Conservation (phyloP, 2,888 invertebrate genomes). For the Lacanobia oleracea region DNA sequence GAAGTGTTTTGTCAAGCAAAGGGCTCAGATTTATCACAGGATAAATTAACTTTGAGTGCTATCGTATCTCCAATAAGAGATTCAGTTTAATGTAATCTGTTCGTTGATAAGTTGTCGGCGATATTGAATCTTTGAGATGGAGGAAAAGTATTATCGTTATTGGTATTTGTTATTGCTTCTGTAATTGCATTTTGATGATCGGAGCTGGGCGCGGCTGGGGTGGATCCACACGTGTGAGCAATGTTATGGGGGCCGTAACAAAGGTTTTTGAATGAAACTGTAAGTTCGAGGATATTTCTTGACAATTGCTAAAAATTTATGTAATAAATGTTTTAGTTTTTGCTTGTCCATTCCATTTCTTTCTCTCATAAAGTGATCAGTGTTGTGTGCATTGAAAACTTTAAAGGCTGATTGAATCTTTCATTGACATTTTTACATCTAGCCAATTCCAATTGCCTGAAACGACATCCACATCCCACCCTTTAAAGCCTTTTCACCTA, state of each 20-base stretch:
- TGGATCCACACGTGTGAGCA: constrained; percentile 22
- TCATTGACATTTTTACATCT: background rate
- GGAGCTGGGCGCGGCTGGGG: background rate
- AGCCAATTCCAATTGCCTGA: too few relatives aligned
- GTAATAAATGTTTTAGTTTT: background rate
- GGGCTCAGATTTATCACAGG: constrained; percentile 44
- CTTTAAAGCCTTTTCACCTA: background rate
- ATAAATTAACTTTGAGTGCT: constrained; percentile 47
- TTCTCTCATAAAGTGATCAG: too few relatives aligned
- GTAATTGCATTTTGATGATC: constrained; percentile 54
- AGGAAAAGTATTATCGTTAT: constrained; percentile 47
- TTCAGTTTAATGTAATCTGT: constrained; percentile 45
- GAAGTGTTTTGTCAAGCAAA: constrained; percentile 52
- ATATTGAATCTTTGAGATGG: constrained; percentile 49
- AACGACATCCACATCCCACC: too few relatives aligned
- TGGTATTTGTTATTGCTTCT: constrained; percentile 48
- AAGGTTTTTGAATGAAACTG: background rate
- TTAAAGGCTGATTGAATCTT: background rate
- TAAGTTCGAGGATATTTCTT: background rate
- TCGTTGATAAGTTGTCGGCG: constrained; percentile 28
- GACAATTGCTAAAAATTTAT: background rate
- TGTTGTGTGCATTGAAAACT: background rate
- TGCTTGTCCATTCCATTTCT: background rate
- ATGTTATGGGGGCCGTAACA: constrained; percentile 1
- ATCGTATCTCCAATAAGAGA: constrained; percentile 34